Base-by-base conservation (phyloP, 2,888 invertebrate species). In the Eupelmus urozonus region DNA sequence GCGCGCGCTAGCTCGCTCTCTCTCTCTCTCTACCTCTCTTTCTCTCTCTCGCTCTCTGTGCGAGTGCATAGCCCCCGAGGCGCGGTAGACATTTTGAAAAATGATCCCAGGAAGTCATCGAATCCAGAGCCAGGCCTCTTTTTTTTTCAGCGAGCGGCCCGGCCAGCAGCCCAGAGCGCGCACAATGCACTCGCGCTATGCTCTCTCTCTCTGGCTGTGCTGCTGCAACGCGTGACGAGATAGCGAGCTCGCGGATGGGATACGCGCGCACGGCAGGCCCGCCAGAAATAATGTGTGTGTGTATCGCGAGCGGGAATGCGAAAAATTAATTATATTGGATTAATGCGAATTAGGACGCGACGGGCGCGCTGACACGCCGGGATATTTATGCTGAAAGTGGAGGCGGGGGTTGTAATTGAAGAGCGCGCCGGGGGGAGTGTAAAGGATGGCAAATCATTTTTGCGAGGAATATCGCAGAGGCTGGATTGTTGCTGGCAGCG, bases 1-100 rank as follows among this genome's bases (percentile, higher is more conserved):
- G 78, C 78, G 51, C 67, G 55, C 59, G 53, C 40, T 16, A 40
- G 20, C n/a, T 7, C 18, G 1, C 20, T 7, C 49, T 20, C 53
- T 76, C 53, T 55, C 80, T 81, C 82, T 81, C 83, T 79, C 79
- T 80, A 77, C 75, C 81, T n/a, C 49, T 16, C 49, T 16, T 16
- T n/a, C 49, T 16, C 5, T 16, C 49, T n/a, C 2, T 16, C 49
- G 34, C 9, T 16, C 4, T 16, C 4, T 16, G 16, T 16, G 16
- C 16, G 45, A 13, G 13, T 16, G 45, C 13, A 45, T 16, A 45
- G 18, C 40, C 16, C 20, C 20, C 63, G 34, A 13, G 69, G 81
- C 82, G 83, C 81, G 86, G 88, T 87, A 87, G 89, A 90, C 89
- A 88, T 89, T 89, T 90, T 89, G 89, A 89, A 89, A 89, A 90